Evolutionary conservation across 2,113 vertebrate species (phyloP), one percentile per base, ranked within the genome.

Genomic region (Strix aluco): DNA sequence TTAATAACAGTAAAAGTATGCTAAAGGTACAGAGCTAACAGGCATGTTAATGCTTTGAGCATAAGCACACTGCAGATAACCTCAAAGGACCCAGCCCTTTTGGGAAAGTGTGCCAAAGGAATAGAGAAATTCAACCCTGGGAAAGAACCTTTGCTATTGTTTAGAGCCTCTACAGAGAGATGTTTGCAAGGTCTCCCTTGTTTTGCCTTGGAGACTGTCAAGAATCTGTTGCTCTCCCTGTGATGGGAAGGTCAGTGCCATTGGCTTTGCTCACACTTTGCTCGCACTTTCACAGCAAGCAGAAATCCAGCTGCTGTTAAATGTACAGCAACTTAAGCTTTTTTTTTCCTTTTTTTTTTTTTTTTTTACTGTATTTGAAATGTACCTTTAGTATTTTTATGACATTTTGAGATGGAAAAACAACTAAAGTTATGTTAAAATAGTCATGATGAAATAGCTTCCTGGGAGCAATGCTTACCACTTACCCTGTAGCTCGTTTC

Each of bases 61-160:
- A 0, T n/a, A 86, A 93, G 73, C 40, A 30, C n/a, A 7, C 19
- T 73, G 62, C 52, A 95, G 92, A 91, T 94, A 97, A 92, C 69
- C 81, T 93, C 49, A 74, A 92, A 94, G 63, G 59, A 65, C 66
- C 74, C 72, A 92, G 23, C 19, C 73, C 81, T 94, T 89, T 83
- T 46, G 58, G 74, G 95, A 93, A 91, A 85, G 26, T 2, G 4
- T 92, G 62, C 77, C 81, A 91, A 91, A 92, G 34, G 26, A 95
- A 89, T 10, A 81, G 66, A 86, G 82, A 92, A 82, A 81, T 67
- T 86, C 86, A 90, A 21, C 55, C 80, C 88, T 94, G 82, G 88
- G 92, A 94, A 96, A 94, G 85, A 96, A 87, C 88, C 74, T 93
- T 82, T 58, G 14, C 77, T 82, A 47, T 95, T 97, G 55, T 96